Evolutionary conservation across 1,140 invertebrate genomes (phyloP).

Genomic region (Drosophila parabipectinata): DNA sequence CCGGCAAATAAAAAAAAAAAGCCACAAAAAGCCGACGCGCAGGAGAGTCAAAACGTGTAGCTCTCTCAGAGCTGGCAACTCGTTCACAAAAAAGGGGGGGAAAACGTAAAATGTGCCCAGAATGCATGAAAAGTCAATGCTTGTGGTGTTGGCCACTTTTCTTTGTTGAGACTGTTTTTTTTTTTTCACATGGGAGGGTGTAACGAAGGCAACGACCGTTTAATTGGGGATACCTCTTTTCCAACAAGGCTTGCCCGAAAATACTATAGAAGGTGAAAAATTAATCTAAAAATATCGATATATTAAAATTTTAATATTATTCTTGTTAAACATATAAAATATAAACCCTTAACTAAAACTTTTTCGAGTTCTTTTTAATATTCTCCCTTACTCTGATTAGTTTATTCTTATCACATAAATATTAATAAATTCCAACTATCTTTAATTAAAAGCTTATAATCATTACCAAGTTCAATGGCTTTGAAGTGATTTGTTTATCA

Average conservation of each 20-base stretch:
- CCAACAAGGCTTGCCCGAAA: too few species aligned
- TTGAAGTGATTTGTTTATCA: neutral
- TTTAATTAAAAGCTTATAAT: neutral
- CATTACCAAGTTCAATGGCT: neutral
- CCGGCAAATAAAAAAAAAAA: conserved; percentile 26
- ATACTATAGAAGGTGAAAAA: too few species aligned
- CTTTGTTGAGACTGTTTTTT: neutral
- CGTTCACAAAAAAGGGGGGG: neutral
- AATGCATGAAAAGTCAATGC: neutral
- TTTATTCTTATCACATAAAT: neutral
- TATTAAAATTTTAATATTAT: too few species aligned
- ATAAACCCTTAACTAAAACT: too few species aligned
- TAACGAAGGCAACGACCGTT: too few species aligned
- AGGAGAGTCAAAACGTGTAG: conserved; percentile 7
- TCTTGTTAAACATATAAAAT: too few species aligned
- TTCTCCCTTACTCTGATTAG: neutral
- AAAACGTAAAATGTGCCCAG: neutral
- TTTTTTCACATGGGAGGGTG: neutral
- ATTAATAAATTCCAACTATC: neutral
- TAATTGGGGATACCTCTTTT: too few species aligned
- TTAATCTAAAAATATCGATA: too few species aligned
- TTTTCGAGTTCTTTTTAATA: too few species aligned
- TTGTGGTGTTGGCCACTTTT: neutral
- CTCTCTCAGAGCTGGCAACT: conserved; percentile 4
- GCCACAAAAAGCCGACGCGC: conserved; percentile 15